Base-by-base conservation (phyloP, 2,113 vertebrate species). In the Triplophysa rosa region DNA sequence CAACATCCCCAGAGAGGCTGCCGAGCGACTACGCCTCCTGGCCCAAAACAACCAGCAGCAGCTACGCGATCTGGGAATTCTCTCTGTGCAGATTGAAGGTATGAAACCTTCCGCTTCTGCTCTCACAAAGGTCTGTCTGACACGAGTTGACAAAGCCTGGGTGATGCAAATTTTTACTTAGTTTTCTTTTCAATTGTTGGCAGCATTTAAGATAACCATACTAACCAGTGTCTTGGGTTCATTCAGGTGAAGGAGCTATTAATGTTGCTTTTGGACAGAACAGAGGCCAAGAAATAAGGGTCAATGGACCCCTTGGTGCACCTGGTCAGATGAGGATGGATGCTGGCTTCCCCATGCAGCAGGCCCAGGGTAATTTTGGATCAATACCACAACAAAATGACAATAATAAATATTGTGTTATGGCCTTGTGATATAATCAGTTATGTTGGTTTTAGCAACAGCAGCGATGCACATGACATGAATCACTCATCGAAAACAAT, bases 21-120 rank as follows among this genome's bases (percentile, higher is more conserved):
- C 98, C 0, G 97, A 99, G 83, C 93, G 98, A 12, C 92, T 99
- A 79, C 91, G 98, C 6, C 90, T 97, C 79, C 90, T 99, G 86
- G 98, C 97, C 62, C 98, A 99, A 90, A 98, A 92, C 88, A 99
- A 99, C 84, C 98, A 98, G 87, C 98, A 98, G 72, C 98, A 99
- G 89, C 95, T 99, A 56, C 93, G 98, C 75, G 98, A 99, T 80
- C 90, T 99, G 87, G 98, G 98, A 77, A 99, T 99, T 82, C 96
- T 99, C 70, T 98, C 98, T 0, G 94, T 99, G 83, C 98, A 99
- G 80, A 99, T 99, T 61, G 97, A 99, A 95, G 98, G 98, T 98
- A 91, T 77, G 78, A 17, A 65, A 47, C 8, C 70, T 11, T 26
- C 13, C 19, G 1, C 54, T n/a, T 56, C 16, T 54, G 52, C 52